A percentile compares a stretch with the other conserved stretches of the same genome.
These are phyloP conservation scores for Steinernema feltiae DNA, from an alignment of 1,140 invertebrate genomes.

Conservation along the genomic window DNA sequence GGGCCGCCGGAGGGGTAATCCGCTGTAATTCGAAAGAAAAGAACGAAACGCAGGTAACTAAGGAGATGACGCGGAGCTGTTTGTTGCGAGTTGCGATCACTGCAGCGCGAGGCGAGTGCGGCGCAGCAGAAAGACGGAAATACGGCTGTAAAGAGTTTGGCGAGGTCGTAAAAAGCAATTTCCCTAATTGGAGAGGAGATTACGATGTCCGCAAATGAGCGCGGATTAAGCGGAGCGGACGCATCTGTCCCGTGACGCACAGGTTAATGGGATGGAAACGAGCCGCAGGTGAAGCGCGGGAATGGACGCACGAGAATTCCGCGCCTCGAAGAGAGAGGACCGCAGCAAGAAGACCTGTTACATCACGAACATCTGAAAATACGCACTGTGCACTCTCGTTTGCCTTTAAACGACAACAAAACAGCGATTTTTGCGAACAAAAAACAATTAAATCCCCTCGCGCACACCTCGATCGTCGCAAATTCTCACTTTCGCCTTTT, in stretches of 20 bases:
- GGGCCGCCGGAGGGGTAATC: not conserved
- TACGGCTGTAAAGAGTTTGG: not conserved
- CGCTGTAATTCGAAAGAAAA: not conserved
- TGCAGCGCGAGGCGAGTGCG: too few species aligned
- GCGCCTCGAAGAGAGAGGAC: too few species aligned
- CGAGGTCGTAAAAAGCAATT: not conserved
- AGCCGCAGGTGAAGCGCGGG: too few species aligned
- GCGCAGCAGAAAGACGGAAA: not conserved
- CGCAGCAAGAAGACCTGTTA: too few species aligned
- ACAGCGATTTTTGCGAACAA: too few species aligned
- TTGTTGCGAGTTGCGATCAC: too few species aligned
- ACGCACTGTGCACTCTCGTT: too few species aligned
- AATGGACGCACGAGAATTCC: too few species aligned
- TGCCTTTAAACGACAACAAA: too few species aligned
- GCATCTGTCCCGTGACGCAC: not conserved
- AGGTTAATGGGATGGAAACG: too few species aligned
- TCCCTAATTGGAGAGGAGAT: not conserved
- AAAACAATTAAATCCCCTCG: not conserved
- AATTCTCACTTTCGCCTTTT: not conserved
- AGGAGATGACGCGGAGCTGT: not conserved
- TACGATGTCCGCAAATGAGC: conserved; percentile 1
- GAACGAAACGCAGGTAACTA: not conserved
- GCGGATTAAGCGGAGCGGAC: not conserved
- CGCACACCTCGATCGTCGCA: not conserved
- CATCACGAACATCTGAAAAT: too few species aligned